Conservation (phyloP, 2,888 invertebrate species). For the Polymixis flavicincta region DNA sequence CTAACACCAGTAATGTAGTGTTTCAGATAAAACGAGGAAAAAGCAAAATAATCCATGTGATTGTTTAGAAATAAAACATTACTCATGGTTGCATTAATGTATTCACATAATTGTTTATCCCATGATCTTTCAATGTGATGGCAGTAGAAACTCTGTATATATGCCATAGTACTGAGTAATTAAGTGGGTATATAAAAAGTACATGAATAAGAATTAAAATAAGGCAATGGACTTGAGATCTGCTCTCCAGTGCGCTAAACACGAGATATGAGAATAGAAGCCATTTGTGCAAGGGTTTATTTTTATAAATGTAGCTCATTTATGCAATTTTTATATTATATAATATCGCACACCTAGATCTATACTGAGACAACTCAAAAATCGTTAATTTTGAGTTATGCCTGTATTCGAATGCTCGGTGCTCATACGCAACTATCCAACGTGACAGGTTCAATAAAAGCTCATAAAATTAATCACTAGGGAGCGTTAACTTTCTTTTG, state of each 20-base stretch:
- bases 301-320: slow-evolving; percentile 65
- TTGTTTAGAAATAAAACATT: slow-evolving; percentile 63
- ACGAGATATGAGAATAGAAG: slow-evolving; percentile 55
- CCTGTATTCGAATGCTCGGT: too few species aligned
- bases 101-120: slow-evolving; percentile 51
- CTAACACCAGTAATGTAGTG: slow-evolving; percentile 50
- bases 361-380: too few species aligned
- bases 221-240: slow-evolving; percentile 64
- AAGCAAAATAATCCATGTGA: slow-evolving; percentile 49
- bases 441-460: too few species aligned
- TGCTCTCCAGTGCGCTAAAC: slow-evolving; percentile 69
- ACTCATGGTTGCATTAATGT: slow-evolving; percentile 61
- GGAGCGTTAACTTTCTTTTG: too few species aligned
- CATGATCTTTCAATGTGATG: slow-evolving; percentile 57
- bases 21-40: slow-evolving; percentile 29
- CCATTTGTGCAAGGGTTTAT: slow-evolving; percentile 59
- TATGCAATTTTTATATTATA: slow-evolving; percentile 56
- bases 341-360: too few species aligned
- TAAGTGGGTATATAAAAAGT: slow-evolving; percentile 60
- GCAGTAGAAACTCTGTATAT: slow-evolving; percentile 69
- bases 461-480: too few species aligned
- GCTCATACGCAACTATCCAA: too few species aligned
- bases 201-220: slow-evolving; percentile 65
- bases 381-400: too few species aligned
- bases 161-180: slow-evolving; percentile 69